Evolutionary conservation across 2,888 invertebrate genomes (phyloP).

Genomic region (Papilio elwesi): DNA sequence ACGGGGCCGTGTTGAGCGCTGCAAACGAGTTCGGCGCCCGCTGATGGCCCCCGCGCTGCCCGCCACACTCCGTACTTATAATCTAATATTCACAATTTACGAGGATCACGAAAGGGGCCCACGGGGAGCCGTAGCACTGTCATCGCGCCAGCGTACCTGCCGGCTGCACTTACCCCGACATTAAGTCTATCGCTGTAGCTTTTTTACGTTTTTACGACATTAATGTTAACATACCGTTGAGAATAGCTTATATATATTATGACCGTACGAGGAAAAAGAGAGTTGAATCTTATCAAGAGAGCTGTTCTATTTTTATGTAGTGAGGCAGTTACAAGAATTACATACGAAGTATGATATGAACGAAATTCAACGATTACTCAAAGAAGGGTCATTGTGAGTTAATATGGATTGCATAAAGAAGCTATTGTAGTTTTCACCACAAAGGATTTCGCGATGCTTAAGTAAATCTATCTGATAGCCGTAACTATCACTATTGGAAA

Average conservation of each 20-base stretch:
- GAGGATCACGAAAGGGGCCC: slow-evolving; percentile 77
- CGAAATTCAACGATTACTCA: slow-evolving; percentile 6
- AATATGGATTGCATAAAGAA: slow-evolving; percentile 53
- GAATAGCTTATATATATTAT: slow-evolving; percentile 48
- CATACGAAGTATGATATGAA: not conserved
- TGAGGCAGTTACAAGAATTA: slow-evolving; percentile 4
- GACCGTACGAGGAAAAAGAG: slow-evolving; percentile 12
- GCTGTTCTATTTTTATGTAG: not conserved
- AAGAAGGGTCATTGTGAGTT: slow-evolving; percentile 5
- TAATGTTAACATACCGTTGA: slow-evolving; percentile 55
- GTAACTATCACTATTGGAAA: slow-evolving; percentile 66
- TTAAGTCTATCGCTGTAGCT: slow-evolving; percentile 67
- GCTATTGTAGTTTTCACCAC: slow-evolving; percentile 52
- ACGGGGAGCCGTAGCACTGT: slow-evolving; percentile 77
- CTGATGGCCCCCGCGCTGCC: slow-evolving; percentile 72
- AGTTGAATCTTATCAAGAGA: slow-evolving; percentile 2
- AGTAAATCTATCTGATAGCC: slow-evolving; percentile 78
- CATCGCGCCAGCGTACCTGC: slow-evolving; percentile 76
- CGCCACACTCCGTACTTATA: slow-evolving; percentile 81
- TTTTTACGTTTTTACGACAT: slow-evolving; percentile 60
- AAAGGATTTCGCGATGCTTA: slow-evolving; percentile 76
- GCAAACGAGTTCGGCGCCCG: slow-evolving; percentile 76
- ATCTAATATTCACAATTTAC: slow-evolving; percentile 84
- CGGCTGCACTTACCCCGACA: slow-evolving; percentile 71
- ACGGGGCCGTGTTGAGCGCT: slow-evolving; percentile 68